phyloP scores from a whole-genome alignment of 2,888 invertebrate genomes.

The Pardosa pseudoannulata region DNA sequence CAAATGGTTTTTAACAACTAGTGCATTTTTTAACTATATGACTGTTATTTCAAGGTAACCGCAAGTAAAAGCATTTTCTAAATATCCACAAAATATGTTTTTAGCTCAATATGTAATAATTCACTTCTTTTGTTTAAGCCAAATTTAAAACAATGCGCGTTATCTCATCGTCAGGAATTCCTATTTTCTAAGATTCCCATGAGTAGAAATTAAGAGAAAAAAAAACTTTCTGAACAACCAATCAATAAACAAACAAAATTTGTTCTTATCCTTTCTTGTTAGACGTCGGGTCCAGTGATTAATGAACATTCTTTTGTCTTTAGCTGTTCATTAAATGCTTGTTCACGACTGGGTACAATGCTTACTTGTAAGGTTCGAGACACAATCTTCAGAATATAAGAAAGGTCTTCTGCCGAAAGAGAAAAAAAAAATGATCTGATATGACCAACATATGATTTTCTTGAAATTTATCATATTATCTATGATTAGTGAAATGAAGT shows the following conservation, averaged over 20 bases:
- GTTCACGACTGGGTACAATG: conserved; percentile 36
- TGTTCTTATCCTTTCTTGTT: conserved; percentile 24
- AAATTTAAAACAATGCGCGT: no score
- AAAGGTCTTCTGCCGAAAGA: not conserved
- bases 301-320: conserved; percentile 60
- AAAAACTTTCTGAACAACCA: not conserved
- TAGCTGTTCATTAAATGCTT: conserved; percentile 53
- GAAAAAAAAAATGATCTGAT: not conserved
- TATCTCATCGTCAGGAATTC: no score
- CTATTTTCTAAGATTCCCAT: not conserved
- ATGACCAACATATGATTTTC: no score
- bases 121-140: no score
- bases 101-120: no score
- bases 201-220: not conserved
- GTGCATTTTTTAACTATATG: no score
- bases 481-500: no score
- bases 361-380: conserved; percentile 4
- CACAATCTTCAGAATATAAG: not conserved
- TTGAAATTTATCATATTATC: no score
- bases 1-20: no score
- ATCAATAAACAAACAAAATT: conserved; percentile 12
- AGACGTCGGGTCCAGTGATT: conserved; percentile 64
- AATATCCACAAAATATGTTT: no score
- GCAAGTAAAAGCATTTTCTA: no score
- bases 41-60: no score